phyloP scores from a whole-genome alignment of 2,797 vertebrate species.

The Diceros bicornis region DNA sequence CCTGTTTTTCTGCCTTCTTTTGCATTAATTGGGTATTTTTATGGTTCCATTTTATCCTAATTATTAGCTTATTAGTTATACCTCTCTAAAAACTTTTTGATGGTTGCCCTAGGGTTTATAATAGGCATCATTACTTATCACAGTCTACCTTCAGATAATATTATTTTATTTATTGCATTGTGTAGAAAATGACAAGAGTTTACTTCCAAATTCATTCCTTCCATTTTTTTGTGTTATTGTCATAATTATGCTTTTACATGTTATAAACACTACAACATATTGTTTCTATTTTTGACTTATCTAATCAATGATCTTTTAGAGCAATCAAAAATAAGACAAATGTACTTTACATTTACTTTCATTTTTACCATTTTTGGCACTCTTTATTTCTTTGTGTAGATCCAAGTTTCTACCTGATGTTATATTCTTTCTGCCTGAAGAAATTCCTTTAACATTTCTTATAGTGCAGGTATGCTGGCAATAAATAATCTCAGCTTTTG shows the following conservation, averaged over 20 bases:
- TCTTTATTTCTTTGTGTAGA: neutral
- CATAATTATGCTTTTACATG: neutral
- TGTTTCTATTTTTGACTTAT: neutral
- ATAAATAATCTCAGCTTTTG: neutral
- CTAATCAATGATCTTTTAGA: neutral
- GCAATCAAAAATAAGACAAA: constrained; percentile 15
- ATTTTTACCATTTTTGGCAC: neutral
- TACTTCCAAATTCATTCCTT: neutral
- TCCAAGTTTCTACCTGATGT: neutral
- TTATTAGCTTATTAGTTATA: constrained; percentile 18
- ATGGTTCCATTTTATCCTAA: neutral
- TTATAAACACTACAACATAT: neutral
- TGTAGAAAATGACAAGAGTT: neutral
- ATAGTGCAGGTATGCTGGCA: neutral
- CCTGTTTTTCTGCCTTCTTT: neutral
- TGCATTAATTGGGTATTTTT: neutral
- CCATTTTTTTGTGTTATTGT: neutral
- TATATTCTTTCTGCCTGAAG: neutral
- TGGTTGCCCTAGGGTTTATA: neutral
- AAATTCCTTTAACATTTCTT: neutral
- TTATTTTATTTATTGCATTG: neutral
- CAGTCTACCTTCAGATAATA: neutral
- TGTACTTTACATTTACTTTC: neutral
- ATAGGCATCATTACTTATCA: neutral
- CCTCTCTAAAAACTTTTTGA: neutral